Base-by-base conservation (phyloP, 2,888 invertebrate species). In the Zootermopsis nevadensis region DNA sequence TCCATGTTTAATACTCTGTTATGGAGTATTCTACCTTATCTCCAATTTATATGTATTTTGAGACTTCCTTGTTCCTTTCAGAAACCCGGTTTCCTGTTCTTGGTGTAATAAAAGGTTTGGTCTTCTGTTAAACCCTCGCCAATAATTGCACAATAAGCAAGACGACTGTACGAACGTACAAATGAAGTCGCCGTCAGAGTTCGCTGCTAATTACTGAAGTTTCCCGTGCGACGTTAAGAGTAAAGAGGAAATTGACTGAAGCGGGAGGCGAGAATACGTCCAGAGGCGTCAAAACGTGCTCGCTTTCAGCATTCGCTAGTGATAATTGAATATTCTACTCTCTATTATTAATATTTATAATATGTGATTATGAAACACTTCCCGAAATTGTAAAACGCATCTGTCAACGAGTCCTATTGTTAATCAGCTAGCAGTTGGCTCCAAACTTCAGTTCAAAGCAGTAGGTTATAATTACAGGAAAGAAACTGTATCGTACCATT, bases 111-210 rank as follows among this genome's bases (percentile, higher is more conserved):
- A 48, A 12, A 48, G 48, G 19, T 1, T 60, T 27, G n/a, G 60
- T 60, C n/a, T 27, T 60, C 60, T 60, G 6, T 3, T n/a, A 27
- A 60, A 60, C 60, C 60, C 2, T 15, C 1, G 7, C 27, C 60
- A 60, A 60, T 60, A 60, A 60, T 60, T n/a, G 60, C 60, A 60
- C 60, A 60, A 27, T 60, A 27, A 60, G n/a, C 60, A n/a, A 12
- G 7, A 60, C 60, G 12, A 60, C 60, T n/a, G 27, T 60, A 27
- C 15, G n/a, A 27, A 4, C 27, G n/a, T 27, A 4, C 6, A 60
- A n/a, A 60, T 27, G 60, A 60, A n/a, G n/a, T 60, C 60, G 6
- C n/a, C 15, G 27, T 60, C 7, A 60, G 60, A 60, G n/a, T 27
- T 60, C 7, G 10, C 48, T 27, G 60, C 60, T 60, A 60, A 60